Base-by-base conservation (phyloP, 2,888 invertebrate species). In the Drosophila melanocephala region DNA sequence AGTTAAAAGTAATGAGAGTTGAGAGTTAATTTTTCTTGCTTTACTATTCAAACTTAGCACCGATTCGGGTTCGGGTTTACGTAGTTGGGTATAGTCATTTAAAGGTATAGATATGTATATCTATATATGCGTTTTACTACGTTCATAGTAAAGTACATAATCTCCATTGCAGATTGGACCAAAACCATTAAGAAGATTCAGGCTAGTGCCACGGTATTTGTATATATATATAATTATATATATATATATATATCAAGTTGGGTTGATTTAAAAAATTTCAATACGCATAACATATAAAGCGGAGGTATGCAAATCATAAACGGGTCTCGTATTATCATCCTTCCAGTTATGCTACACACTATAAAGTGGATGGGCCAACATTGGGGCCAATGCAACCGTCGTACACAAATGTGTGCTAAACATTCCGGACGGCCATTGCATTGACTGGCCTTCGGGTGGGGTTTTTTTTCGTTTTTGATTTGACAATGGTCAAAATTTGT, bases 111-210 rank as follows among this genome's bases (percentile, higher is more conserved):
- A 53, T 33, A 68, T 62, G 68, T 68, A 61, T 68, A 52, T 52
- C 56, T 56, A 50, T 66, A 59, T 86, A 84, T 90, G 89, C 85
- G 78, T 87, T 90, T 90, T 88, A 88, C 87, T 90, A 89, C 92
- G 92, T 92, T 93, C 93, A 93, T 93, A 93, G 93, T 93, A 93
- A 93, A 93, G 93, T 93, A 93, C 93, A 93, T 93, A 93, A 93
- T 93, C 91, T 93, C 93, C 93, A 93, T 93, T 86, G 93, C 92
- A 93, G 93, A 93, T 93, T 93, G 93, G 93, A 92, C 93, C 92
- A 93, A 93, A 93, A 93, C 93, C 93, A 93, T 93, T 93, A 93
- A 93, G 91, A 91, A 91, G 93, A 93, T 93, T 93, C 93, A 91
- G 77, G 87, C 92, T 91, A 85, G 84, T 91, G 92, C 92, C 90